phyloP scores from a whole-genome alignment of 2,797 vertebrate genomes.

The Rallus crepitans region DNA sequence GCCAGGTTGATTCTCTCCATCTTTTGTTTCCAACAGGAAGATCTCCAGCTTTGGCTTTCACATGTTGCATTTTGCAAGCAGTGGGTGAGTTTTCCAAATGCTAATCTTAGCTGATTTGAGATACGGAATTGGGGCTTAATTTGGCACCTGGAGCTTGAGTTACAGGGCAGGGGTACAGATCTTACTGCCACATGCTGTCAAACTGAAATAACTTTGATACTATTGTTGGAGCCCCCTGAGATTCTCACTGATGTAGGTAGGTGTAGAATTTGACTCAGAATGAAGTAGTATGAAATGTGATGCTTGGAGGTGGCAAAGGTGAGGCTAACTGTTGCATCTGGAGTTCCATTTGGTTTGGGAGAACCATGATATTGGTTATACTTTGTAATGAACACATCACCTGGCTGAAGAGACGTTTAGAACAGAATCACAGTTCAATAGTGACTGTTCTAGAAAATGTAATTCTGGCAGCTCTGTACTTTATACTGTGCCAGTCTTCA shows the following conservation, averaged over 20 bases:
- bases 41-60: slow-evolving; percentile 95
- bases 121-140: background rate
- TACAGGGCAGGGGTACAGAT: background rate
- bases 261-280: background rate
- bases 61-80: slow-evolving; percentile 95
- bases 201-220: background rate
- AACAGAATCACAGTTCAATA: too few species aligned
- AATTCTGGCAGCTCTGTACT: background rate
- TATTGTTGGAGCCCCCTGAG: background rate
- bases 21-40: slow-evolving; percentile 81
- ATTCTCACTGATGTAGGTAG: background rate
- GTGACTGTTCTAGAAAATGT: background rate
- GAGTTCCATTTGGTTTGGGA: background rate
- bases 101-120: background rate
- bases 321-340: background rate
- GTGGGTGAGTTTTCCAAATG: slow-evolving; percentile 86
- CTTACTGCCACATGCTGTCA: background rate
- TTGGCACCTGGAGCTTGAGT: background rate
- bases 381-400: background rate
- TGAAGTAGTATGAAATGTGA: background rate
- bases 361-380: background rate
- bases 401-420: background rate
- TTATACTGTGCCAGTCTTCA: background rate
- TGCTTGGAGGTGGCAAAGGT: background rate
- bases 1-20: background rate